phyloP scores from a whole-genome alignment of 2,888 invertebrate genomes.

The Sericinus montela region DNA sequence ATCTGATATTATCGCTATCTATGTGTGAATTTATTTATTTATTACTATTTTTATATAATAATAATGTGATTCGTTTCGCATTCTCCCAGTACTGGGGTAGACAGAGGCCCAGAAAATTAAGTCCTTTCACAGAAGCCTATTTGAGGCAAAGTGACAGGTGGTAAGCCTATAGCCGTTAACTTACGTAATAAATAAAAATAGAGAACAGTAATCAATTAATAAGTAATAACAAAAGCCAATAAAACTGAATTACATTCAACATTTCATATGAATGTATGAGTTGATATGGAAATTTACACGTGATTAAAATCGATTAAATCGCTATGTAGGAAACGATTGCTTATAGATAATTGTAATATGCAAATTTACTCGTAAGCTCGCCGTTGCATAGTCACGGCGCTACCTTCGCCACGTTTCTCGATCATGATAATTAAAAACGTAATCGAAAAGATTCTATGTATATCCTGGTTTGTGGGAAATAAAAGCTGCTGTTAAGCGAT shows the following conservation, averaged over 20 bases:
- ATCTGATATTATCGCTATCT: too few relatives aligned
- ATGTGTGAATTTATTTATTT: too few relatives aligned
- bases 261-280: conserved; percentile 1
- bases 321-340: conserved; percentile 31
- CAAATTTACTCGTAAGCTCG: conserved; percentile 23
- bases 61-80: too few relatives aligned
- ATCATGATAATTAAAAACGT: conserved; percentile 34
- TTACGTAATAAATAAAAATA: too few relatives aligned
- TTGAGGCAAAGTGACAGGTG: too few relatives aligned
- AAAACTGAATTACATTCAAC: conserved; percentile 14
- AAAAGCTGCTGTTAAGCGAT: not conserved
- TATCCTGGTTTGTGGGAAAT: conserved; percentile 10
- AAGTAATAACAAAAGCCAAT: conserved; percentile 17
- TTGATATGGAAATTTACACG: conserved; percentile 29
- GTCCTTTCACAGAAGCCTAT: too few relatives aligned
- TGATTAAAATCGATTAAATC: conserved; percentile 30
- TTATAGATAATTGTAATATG: conserved; percentile 25
- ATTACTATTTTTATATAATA: too few relatives aligned
- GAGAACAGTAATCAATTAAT: conserved; percentile 11
- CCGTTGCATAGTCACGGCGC: conserved; percentile 29
- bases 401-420: conserved; percentile 24
- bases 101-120: too few relatives aligned
- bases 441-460: conserved; percentile 5
- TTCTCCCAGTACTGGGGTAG: too few relatives aligned
- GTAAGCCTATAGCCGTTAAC: too few relatives aligned